phyloP scores from a whole-genome alignment of 1,140 invertebrate species.

The Gonatopus flavifemur region DNA sequence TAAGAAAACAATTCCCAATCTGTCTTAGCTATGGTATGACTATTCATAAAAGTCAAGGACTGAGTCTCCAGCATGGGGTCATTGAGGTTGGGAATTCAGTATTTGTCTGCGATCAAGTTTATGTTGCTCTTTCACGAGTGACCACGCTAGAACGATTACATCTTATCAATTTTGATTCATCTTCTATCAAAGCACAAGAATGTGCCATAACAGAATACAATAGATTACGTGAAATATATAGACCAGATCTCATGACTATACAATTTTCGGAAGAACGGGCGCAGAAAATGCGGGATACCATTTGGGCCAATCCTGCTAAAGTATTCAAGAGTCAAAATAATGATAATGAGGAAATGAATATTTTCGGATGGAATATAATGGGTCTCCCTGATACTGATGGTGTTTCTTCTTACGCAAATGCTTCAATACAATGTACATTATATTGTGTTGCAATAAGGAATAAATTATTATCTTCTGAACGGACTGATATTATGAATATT shows the following conservation, averaged over 20 bases:
- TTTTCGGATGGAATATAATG: background rate
- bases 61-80: too few relatives aligned
- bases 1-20: constrained; percentile 45
- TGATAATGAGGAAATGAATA: background rate
- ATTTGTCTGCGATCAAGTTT: constrained; percentile 41
- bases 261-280: constrained; percentile 5
- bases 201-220: constrained; percentile 37
- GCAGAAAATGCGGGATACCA: constrained; percentile 3
- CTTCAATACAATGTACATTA: constrained; percentile 21
- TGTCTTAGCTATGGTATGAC: constrained; percentile 45
- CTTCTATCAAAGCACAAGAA: constrained; percentile 24
- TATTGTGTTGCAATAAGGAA: too few relatives aligned
- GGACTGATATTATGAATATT: too few relatives aligned
- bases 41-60: constrained; percentile 42
- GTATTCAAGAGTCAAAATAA: background rate
- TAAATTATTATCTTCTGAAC: too few relatives aligned
- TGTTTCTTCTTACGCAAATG: constrained; percentile 23
- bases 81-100: constrained; percentile 34
- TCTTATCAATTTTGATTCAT: constrained; percentile 40
- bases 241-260: constrained; percentile 18
- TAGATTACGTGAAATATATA: constrained; percentile 25
- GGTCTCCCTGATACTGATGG: constrained; percentile 16
- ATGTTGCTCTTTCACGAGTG: constrained; percentile 45
- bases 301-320: too few relatives aligned
- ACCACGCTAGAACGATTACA: constrained; percentile 37